Evolutionary conservation across 2,888 invertebrate genomes (phyloP).

Genomic region (Chrysolina americana): DNA sequence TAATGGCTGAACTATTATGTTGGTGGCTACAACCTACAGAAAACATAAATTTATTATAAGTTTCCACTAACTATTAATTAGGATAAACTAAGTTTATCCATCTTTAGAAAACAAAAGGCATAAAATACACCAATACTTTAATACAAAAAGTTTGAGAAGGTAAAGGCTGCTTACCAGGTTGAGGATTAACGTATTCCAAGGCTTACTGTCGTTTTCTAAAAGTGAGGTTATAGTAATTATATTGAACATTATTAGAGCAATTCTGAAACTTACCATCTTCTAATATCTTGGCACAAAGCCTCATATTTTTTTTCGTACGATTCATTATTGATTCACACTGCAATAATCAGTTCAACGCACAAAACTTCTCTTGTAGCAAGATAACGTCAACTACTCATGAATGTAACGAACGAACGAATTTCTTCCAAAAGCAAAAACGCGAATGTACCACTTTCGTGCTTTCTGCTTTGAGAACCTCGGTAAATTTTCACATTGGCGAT

Average conservation of each 20-base stretch:
- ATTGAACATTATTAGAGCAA: background rate
- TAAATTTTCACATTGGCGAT: too few relatives aligned
- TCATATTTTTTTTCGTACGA: background rate
- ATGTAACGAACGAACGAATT: background rate
- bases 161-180: background rate
- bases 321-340: background rate
- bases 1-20: background rate
- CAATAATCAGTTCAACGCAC: background rate
- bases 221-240: background rate
- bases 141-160: background rate
- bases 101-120: too few relatives aligned
- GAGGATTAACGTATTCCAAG: background rate
- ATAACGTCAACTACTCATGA: background rate
- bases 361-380: background rate
- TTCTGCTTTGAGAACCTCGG: too few relatives aligned
- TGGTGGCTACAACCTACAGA: conserved; percentile 6
- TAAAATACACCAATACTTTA: background rate
- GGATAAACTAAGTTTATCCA: too few relatives aligned
- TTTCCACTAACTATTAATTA: too few relatives aligned
- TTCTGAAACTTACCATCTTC: conserved; percentile 5
- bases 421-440: conserved; percentile 3
- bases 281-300: background rate
- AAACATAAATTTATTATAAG: conserved; percentile 8
- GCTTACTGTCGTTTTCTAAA: background rate
- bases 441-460: background rate